Evolutionary conservation across 2,113 vertebrate genomes (phyloP), one percentile per base, ranked within the genome.

Genomic region (Chionomys nivalis): DNA sequence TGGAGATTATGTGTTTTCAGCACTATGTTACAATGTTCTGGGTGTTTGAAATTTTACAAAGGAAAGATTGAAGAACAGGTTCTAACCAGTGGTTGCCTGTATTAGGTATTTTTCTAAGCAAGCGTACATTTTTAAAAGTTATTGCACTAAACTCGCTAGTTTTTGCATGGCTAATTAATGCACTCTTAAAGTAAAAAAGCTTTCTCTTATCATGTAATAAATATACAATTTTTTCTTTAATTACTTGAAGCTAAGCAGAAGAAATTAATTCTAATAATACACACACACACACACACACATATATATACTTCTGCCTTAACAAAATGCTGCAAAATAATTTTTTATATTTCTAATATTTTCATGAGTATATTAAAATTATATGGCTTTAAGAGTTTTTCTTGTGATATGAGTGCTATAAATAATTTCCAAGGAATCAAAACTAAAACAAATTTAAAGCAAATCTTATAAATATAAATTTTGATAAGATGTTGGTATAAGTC

Each of bases 241-340:
- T 72, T 89, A 23, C 52, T 52, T 86, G 36, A 95, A 26, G 13
- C 33, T 89, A 39, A 82, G 3, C 24, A 70, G 21, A 12, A 63
- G 47, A 93, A 81, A 70, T 47, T 49, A 68, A 94, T 17, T 83
- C n/a, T 83, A 83, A 28, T 39, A 7, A 23, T 12, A 13, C 2
- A 49, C 13, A 52, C 12, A 49, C 49, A 49, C 49, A 49, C 11
- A 49, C 2, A 49, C 10, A 49, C 47, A 47, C 8, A 26, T 39
- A 26, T 14, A 49, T 63, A n/a, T 28, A 49, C 1, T 81, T 23
- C 23, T 63, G 58, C 92, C 24, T 73, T 79, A 87, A 61, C 7
- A 96, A 89, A 94, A 79, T 52, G 24, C 93, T 90, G 36, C n/a
- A 94, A 93, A 47, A 52, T 42, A 8, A 70, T 90, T 94, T 94